Percentiles rank a stretch among this genome's conserved stretches.
Conservation (phyloP, 1,140 invertebrate genomes). For the Doryteuthis pealeii region DNA sequence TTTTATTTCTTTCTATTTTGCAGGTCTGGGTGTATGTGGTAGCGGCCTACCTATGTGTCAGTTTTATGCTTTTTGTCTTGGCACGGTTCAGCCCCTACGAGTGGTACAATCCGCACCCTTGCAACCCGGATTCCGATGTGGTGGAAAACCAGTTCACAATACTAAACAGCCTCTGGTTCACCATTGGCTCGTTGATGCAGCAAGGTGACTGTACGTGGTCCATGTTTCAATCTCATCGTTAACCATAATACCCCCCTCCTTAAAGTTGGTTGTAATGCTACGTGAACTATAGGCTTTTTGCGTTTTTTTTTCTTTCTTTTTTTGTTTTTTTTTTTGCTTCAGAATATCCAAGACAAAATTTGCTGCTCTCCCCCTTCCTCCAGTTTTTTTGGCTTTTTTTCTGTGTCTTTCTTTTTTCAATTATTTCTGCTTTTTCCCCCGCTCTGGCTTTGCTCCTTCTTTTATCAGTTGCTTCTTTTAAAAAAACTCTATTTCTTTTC, state of each 20-base stretch:
- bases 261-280: too few species aligned
- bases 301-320: too few species aligned
- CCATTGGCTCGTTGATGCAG: conserved; percentile 89
- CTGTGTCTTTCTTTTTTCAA: too few species aligned
- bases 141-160: conserved; percentile 94
- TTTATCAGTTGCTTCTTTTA: too few species aligned
- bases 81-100: conserved; percentile 95
- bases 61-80: conserved; percentile 92
- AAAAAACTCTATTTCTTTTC: too few species aligned
- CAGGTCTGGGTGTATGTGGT: conserved; percentile 83
- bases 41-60: conserved; percentile 89
- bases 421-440: too few species aligned
- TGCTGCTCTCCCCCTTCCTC: too few species aligned
- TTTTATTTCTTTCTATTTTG: neutral
- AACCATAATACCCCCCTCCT: neutral
- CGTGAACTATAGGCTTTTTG: too few species aligned
- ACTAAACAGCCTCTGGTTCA: conserved; percentile 92
- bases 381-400: too few species aligned
- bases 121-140: conserved; percentile 71
- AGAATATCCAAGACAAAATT: too few species aligned
- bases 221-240: neutral
- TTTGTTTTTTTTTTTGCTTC: too few species aligned
- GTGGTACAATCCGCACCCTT: conserved; percentile 78
- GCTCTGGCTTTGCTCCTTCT: too few species aligned
- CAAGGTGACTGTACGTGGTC: conserved; percentile 67